Conservation (phyloP, 2,888 invertebrate genomes). For the Drosophila neoperkinsi region DNA sequence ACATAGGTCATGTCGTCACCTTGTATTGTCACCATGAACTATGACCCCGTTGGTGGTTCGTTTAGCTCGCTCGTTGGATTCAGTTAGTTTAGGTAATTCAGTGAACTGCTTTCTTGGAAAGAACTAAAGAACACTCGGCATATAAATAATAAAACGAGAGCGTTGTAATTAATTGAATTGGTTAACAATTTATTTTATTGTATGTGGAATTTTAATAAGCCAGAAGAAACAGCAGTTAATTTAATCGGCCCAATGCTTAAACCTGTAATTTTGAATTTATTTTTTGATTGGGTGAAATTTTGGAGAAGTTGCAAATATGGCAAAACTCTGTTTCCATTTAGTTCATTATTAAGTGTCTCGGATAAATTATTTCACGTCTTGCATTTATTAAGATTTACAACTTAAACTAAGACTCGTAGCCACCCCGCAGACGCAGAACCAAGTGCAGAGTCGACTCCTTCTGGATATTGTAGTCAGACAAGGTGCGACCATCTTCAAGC, state of each 20-base stretch:
- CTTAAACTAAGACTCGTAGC: conserved; percentile 85
- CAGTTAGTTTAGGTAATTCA: neutral
- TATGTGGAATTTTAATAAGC: conserved; percentile 52
- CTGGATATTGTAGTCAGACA: conserved; percentile 79
- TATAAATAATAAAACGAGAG: neutral
- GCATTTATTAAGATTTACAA: conserved; percentile 17
- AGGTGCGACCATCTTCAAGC: conserved; percentile 74
- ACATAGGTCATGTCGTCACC: neutral
- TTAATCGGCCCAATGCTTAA: conserved; percentile 34
- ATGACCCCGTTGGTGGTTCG: neutral
- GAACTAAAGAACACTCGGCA: neutral
- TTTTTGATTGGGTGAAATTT: conserved; percentile 24
- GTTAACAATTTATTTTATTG: conserved; percentile 25
- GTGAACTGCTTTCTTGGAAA: neutral
- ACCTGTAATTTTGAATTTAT: conserved; percentile 55
- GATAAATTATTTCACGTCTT: conserved; percentile 13
- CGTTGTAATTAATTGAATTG: conserved; percentile 5
- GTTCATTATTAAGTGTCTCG: conserved; percentile 18
- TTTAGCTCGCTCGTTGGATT: neutral
- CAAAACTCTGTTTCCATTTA: conserved; percentile 37
- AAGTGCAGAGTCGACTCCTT: conserved; percentile 74
- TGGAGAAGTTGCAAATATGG: conserved; percentile 37
- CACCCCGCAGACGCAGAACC: conserved; percentile 86
- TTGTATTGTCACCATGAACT: neutral
- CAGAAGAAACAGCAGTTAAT: conserved; percentile 41